phyloP scores from a whole-genome alignment of 1,140 invertebrate species.

The Drosophila santomea region DNA sequence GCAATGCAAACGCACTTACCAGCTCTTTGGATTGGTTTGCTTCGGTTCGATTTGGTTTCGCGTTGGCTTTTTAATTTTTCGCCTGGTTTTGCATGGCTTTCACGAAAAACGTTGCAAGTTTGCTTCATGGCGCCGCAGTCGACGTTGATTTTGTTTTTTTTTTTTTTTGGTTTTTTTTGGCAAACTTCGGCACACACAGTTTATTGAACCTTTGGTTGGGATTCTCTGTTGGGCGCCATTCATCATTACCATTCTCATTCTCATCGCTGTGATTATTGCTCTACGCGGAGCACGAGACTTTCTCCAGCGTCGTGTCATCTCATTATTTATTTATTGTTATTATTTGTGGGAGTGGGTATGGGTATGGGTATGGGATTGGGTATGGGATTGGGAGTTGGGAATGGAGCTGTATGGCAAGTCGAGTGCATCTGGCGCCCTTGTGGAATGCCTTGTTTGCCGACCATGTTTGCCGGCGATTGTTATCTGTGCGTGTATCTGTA shows the following conservation, averaged over 20 bases:
- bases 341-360: slow-evolving; percentile 5
- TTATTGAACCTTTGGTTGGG: slow-evolving; percentile 61
- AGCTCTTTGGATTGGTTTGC: slow-evolving; percentile 12
- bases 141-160: slow-evolving; percentile 23
- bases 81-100: slow-evolving; percentile 31
- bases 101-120: slow-evolving; percentile 46
- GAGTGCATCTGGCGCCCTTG: slow-evolving; percentile 24
- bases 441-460: slow-evolving; percentile 28
- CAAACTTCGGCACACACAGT: slow-evolving; percentile 56
- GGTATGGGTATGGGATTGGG: slow-evolving; percentile 2
- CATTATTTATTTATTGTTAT: slow-evolving; percentile 13
- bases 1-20: slow-evolving; percentile 41
- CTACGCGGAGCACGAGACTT: slow-evolving; percentile 55
- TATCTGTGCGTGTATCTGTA: slow-evolving; percentile 8
- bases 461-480: slow-evolving; percentile 17
- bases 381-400: not conserved
- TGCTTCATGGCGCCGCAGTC: slow-evolving; percentile 23
- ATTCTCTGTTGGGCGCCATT: slow-evolving; percentile 44
- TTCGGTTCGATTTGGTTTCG: slow-evolving; percentile 10
- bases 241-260: slow-evolving; percentile 50
- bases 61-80: slow-evolving; percentile 4
- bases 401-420: slow-evolving; percentile 2
- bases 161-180: slow-evolving; percentile 56
- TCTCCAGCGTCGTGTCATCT: slow-evolving; percentile 51
- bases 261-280: slow-evolving; percentile 27